Evolutionary conservation across 2,888 invertebrate genomes (phyloP).

Genomic region (Trichacis sp.): DNA sequence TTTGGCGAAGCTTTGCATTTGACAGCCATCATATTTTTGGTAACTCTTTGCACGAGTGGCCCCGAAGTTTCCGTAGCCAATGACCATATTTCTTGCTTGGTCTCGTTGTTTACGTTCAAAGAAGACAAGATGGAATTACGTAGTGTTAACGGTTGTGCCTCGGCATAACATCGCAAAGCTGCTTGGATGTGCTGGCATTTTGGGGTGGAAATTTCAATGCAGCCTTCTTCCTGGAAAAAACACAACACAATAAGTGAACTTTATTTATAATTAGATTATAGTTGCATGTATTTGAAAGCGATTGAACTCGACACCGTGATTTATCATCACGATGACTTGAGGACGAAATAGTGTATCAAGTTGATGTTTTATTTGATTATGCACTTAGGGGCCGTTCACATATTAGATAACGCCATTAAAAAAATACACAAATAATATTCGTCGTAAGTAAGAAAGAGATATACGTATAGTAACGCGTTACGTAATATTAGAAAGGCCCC

Average conservation of each 20-base stretch:
- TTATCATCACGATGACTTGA: no score
- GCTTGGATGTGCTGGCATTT: conserved; percentile 76
- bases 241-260: not conserved
- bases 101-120: conserved; percentile 73
- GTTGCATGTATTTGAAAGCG: no score
- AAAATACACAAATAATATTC: no score
- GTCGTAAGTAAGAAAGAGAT: no score
- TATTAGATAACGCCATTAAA: no score
- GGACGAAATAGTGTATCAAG: no score
- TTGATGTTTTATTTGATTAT: no score
- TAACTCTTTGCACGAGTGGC: conserved; percentile 78
- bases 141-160: conserved; percentile 74
- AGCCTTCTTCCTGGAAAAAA: conserved; percentile 58
- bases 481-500: no score
- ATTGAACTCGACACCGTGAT: no score
- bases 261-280: no score
- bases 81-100: conserved; percentile 74
- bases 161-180: conserved; percentile 74
- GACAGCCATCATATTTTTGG: conserved; percentile 79
- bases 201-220: conserved; percentile 48
- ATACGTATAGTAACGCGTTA: no score
- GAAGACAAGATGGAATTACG: conserved; percentile 74
- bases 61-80: conserved; percentile 74
- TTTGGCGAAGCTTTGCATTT: conserved; percentile 77
- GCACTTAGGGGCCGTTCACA: no score